Conservation (phyloP, 1,140 invertebrate species). For the Drosophila varians region DNA sequence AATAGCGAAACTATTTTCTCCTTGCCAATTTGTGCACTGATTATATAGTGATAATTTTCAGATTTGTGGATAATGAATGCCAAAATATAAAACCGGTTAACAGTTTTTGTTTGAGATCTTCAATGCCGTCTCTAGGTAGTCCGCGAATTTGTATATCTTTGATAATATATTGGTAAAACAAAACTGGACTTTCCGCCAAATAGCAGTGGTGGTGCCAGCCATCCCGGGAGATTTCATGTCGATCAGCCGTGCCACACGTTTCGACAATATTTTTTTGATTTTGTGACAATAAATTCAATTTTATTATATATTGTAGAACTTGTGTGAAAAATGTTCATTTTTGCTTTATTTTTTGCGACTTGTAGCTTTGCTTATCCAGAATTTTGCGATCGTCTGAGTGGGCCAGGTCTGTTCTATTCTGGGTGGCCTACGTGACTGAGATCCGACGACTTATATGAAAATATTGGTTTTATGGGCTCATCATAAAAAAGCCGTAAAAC, state of each 20-base stretch:
- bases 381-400: slow-evolving; percentile 25
- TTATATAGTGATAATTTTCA: background rate
- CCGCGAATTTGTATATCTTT: slow-evolving; percentile 3
- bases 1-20: slow-evolving; percentile 1
- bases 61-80: slow-evolving; percentile 18
- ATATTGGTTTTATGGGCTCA: slow-evolving; percentile 53
- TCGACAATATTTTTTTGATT: slow-evolving; percentile 3
- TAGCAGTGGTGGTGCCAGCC: background rate
- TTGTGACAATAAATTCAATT: slow-evolving; percentile 7
- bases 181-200: slow-evolving; percentile 7
- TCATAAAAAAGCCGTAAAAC: slow-evolving; percentile 70
- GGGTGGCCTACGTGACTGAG: slow-evolving; percentile 74
- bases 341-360: slow-evolving; percentile 5
- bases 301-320: slow-evolving; percentile 25
- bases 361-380: slow-evolving; percentile 37
- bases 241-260: slow-evolving; percentile 5
- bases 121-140: slow-evolving; percentile 16
- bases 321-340: slow-evolving; percentile 16
- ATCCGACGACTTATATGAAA: slow-evolving; percentile 42
- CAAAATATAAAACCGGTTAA: slow-evolving; percentile 40
- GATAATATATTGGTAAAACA: slow-evolving; percentile 1
- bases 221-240: background rate
- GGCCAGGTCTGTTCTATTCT: slow-evolving; percentile 29
- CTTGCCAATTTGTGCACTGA: slow-evolving; percentile 2
- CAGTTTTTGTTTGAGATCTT: slow-evolving; percentile 8